phyloP scores from a whole-genome alignment of 2,113 vertebrate species.

The Ailurus styani region DNA sequence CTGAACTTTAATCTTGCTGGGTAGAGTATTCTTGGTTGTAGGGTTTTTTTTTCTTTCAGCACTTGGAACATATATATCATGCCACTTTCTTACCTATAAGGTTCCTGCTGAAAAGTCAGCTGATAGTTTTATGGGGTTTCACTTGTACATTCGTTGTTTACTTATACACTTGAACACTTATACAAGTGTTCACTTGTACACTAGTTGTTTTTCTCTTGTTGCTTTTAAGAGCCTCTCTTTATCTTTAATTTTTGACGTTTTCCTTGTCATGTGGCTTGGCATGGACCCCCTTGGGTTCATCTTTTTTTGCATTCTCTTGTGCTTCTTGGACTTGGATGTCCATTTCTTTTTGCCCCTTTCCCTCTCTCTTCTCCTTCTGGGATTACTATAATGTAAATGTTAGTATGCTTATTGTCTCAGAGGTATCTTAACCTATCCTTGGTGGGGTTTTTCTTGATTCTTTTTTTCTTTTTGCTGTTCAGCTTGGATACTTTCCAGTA shows the following conservation, averaged over 20 bases:
- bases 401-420: not conserved
- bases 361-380: not conserved
- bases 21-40: not conserved
- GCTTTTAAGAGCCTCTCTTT: not conserved
- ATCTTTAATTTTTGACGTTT: not conserved
- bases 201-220: not conserved
- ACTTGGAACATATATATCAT: not conserved
- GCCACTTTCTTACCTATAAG: not conserved
- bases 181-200: too few relatives aligned
- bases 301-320: not conserved
- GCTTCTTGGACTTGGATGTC: not conserved
- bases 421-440: not conserved
- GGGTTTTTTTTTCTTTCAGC: not conserved
- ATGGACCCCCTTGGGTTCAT: not conserved
- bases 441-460: not conserved
- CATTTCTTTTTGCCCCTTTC: not conserved
- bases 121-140: not conserved
- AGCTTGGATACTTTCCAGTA: not conserved
- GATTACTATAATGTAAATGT: not conserved
- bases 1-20: not conserved
- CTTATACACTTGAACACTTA: too few relatives aligned
- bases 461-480: not conserved
- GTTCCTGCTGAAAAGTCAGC: not conserved
- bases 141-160: too few relatives aligned
- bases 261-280: not conserved